A percentile compares a stretch with the other conserved stretches of the same genome.
phyloP scores from a whole-genome alignment of 1,140 invertebrate species.

The Samia ricini region DNA sequence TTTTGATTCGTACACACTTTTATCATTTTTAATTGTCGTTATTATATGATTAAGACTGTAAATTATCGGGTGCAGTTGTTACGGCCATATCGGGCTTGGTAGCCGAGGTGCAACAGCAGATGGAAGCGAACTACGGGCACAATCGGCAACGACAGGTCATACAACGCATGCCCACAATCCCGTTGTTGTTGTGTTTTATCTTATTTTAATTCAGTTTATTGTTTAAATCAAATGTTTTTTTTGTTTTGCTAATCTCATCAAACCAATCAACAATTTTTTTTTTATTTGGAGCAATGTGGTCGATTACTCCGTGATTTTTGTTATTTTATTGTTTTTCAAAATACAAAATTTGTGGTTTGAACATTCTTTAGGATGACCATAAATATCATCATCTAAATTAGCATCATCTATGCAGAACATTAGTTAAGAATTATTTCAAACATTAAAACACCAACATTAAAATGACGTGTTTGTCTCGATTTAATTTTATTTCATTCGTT shows the following conservation, averaged over 20 bases:
- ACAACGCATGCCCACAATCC: slow-evolving; percentile 46
- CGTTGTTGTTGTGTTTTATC: not conserved
- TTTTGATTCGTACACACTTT: no score
- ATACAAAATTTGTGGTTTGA: no score
- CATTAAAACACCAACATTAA: not conserved
- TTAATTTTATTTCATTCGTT: not conserved
- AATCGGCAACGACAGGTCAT: slow-evolving; percentile 70
- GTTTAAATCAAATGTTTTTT: not conserved
- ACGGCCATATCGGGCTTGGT: slow-evolving; percentile 85
- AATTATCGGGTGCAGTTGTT: slow-evolving; percentile 77
- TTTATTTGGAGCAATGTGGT: not conserved
- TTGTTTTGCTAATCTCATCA: not conserved
- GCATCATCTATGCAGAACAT: not conserved
- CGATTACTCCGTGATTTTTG: not conserved
- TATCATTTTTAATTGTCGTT: not conserved
- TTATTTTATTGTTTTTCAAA: no score
- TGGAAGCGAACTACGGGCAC: slow-evolving; percentile 76
- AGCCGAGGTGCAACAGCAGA: slow-evolving; percentile 83
- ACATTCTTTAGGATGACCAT: no score
- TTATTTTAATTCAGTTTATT: not conserved
- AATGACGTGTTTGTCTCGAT: not conserved
- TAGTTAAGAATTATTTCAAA: not conserved
- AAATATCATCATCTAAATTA: no score
- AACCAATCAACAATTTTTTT: not conserved
- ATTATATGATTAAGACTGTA: not conserved